phyloP scores from a whole-genome alignment of 2,113 vertebrate genomes.

The Coracopsis vasa region DNA sequence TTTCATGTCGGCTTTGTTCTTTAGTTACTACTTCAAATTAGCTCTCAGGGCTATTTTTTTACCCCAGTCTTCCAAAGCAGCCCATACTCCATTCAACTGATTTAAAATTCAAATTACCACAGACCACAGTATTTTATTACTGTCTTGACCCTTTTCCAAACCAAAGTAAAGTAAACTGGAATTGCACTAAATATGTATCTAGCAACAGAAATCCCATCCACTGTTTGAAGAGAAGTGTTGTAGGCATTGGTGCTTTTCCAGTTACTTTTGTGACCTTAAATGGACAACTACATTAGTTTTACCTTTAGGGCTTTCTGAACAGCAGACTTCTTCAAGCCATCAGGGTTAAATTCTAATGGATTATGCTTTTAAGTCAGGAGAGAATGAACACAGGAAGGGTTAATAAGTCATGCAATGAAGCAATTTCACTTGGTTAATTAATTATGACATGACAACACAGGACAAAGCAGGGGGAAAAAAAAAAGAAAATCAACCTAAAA shows the following conservation, averaged over 20 bases:
- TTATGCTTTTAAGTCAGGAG: slow-evolving; percentile 91
- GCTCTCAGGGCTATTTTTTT: background rate
- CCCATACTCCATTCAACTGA: background rate
- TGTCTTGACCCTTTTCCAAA: background rate
- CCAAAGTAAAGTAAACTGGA: background rate
- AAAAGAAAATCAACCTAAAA: background rate
- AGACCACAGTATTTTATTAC: background rate
- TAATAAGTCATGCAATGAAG: slow-evolving; percentile 82
- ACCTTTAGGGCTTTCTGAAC: slow-evolving; percentile 93
- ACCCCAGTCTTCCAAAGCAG: background rate
- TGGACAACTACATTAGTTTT: slow-evolving; percentile 76
- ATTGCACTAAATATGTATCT: background rate
- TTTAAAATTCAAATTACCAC: background rate
- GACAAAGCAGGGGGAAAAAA: background rate
- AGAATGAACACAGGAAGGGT: slow-evolving; percentile 84
- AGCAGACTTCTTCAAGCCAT: slow-evolving; percentile 90
- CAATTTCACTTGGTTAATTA: slow-evolving; percentile 63
- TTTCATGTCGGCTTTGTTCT: slow-evolving; percentile 39
- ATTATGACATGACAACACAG: slow-evolving; percentile 65
- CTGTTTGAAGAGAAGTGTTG: background rate
- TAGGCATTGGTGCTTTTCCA: slow-evolving; percentile 9
- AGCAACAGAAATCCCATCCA: background rate
- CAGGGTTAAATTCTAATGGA: slow-evolving; percentile 93
- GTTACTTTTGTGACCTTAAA: slow-evolving; percentile 59
- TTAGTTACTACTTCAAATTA: background rate